A percentile compares a stretch with the other conserved stretches of the same genome.
These are phyloP conservation scores for Chiloscyllium plagiosum DNA, from an alignment of 2,113 vertebrate species.

Conservation along the genomic window DNA sequence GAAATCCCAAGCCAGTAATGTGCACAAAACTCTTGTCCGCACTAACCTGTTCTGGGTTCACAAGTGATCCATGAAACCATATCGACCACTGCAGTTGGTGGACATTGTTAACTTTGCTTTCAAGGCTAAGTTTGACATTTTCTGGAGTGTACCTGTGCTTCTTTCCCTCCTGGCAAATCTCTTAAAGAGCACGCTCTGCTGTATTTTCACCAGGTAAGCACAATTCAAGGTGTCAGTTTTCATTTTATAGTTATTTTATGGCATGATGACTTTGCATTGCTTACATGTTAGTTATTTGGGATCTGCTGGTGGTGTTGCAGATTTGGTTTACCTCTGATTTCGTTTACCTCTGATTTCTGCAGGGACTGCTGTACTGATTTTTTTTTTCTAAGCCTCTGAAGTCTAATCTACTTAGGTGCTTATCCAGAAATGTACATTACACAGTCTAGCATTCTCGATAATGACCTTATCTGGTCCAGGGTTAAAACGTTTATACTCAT, in stretches of 20 bases:
- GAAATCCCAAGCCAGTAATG: no score
- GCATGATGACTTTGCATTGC: background rate
- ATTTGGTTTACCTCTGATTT: background rate
- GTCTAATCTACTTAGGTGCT: background rate
- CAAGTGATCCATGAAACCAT: background rate
- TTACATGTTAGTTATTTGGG: background rate
- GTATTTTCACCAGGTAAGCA: background rate
- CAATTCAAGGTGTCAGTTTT: background rate
- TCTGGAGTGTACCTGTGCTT: background rate
- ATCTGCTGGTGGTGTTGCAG: background rate
- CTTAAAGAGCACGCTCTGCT: background rate
- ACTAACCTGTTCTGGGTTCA: background rate
- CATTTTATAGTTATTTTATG: background rate
- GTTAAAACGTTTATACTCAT: slow-evolving; percentile 34
- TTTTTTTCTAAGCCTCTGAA: no score
- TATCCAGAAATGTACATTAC: background rate
- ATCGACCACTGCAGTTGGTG: background rate
- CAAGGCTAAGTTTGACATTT: background rate
- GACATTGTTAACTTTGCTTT: background rate
- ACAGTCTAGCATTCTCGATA: background rate
- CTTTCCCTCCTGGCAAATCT: background rate
- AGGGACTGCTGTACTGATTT: no score
- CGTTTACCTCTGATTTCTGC: background rate
- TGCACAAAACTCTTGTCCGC: no score
- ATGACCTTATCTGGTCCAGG: background rate